Conservation (phyloP, 2,888 invertebrate genomes). For the Hypena proboscidalis region DNA sequence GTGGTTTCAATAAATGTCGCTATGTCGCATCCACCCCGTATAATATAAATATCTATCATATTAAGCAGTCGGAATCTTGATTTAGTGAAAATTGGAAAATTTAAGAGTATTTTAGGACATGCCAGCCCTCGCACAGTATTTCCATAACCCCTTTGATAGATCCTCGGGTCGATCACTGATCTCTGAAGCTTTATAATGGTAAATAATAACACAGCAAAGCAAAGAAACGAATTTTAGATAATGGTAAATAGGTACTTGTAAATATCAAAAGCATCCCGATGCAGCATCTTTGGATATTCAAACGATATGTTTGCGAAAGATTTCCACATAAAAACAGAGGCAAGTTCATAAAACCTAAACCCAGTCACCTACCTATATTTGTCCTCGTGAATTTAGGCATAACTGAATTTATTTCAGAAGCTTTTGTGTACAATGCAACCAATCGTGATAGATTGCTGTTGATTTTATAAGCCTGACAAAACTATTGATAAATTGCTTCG, state of each 20-base stretch:
- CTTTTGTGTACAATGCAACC: neutral
- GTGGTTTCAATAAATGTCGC: too few relatives aligned
- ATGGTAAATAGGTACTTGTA: neutral
- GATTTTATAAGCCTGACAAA: conserved; percentile 2
- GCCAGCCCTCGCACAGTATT: conserved; percentile 2
- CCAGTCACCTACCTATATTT: too few relatives aligned
- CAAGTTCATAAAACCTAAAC: too few relatives aligned
- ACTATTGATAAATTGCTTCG: conserved; percentile 4
- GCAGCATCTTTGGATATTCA: too few relatives aligned
- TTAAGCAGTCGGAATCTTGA: too few relatives aligned
- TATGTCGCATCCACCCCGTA: too few relatives aligned
- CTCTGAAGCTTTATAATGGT: conserved; percentile 3
- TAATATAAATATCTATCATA: too few relatives aligned
- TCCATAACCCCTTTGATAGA: conserved; percentile 10
- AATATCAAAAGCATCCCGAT: too few relatives aligned
- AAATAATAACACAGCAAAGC: conserved; percentile 6
- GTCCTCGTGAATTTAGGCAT: too few relatives aligned
- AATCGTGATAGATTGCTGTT: conserved; percentile 4
- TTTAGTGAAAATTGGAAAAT: too few relatives aligned
- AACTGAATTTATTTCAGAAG: neutral
- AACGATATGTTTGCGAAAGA: too few relatives aligned
- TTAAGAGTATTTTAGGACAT: neutral
- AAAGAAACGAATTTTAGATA: conserved; percentile 1
- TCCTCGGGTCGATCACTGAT: conserved; percentile 6
- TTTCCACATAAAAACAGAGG: too few relatives aligned